Conservation (phyloP, 2,797 vertebrate genomes). For the Lates japonicus region DNA sequence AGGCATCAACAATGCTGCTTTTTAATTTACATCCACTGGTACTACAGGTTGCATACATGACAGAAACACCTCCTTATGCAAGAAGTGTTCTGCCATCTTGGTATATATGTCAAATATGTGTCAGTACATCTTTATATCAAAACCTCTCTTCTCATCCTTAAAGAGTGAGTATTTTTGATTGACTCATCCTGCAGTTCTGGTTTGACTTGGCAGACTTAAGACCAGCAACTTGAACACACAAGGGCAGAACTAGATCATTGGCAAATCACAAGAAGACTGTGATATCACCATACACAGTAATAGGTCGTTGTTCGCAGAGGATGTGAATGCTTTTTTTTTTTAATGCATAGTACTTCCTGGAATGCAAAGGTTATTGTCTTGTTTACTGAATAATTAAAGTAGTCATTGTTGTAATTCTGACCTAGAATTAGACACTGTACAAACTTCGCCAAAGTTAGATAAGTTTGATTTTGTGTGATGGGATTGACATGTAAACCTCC, state of each 20-base stretch:
- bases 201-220: neutral
- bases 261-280: no score
- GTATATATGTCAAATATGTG: neutral
- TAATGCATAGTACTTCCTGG: neutral
- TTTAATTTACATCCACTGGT: neutral
- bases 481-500: neutral
- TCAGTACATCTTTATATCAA: neutral
- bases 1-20: no score
- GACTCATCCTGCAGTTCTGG: constrained; percentile 12
- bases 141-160: neutral
- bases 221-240: no score
- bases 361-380: neutral
- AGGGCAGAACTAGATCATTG: no score
- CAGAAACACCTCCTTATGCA: no score
- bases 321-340: no score
- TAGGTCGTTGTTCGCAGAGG: neutral
- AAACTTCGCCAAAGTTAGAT: neutral
- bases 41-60: neutral
- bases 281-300: neutral
- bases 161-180: neutral
- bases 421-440: neutral
- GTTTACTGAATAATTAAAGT: neutral
- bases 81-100: neutral
- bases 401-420: neutral
- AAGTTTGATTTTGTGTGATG: neutral